Conservation (phyloP, 1,140 invertebrate species). For the Euura saliciscinereae region DNA sequence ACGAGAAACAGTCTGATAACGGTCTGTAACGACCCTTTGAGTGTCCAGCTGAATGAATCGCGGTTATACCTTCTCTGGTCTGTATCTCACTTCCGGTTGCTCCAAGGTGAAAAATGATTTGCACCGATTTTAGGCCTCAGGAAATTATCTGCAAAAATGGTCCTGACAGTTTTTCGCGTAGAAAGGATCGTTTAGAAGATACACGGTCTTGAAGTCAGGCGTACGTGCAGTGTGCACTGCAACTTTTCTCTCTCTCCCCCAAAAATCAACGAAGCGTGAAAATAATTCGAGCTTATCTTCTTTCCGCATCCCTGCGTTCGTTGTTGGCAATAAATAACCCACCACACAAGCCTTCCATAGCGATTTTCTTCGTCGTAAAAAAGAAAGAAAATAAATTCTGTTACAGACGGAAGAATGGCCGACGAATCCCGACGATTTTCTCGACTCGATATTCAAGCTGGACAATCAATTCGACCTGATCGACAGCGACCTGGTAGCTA, state of each 20-base stretch:
- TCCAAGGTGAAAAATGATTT: too few species aligned
- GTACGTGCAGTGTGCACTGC: background rate
- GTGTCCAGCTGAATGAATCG: too few species aligned
- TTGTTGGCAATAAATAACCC: background rate
- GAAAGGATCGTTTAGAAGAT: too few species aligned
- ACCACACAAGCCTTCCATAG: background rate
- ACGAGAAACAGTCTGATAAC: too few species aligned
- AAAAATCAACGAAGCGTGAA: background rate
- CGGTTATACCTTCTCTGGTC: too few species aligned
- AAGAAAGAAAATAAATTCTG: background rate
- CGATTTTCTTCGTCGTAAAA: background rate
- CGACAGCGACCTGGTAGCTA: constrained; percentile 41
- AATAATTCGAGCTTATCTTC: background rate
- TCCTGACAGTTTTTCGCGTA: too few species aligned
- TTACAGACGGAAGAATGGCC: constrained; percentile 46
- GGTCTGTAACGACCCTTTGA: too few species aligned
- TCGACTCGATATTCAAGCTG: constrained; percentile 47
- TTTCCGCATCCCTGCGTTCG: background rate
- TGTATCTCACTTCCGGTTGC: too few species aligned
- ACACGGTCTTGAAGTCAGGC: too few species aligned
- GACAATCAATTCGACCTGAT: constrained; percentile 48
- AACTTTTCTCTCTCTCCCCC: background rate
- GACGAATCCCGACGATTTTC: constrained; percentile 39
- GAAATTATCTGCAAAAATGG: too few species aligned
- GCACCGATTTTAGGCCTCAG: too few species aligned